phyloP scores from a whole-genome alignment of 2,797 vertebrate genomes.

The Syngnathus acus region DNA sequence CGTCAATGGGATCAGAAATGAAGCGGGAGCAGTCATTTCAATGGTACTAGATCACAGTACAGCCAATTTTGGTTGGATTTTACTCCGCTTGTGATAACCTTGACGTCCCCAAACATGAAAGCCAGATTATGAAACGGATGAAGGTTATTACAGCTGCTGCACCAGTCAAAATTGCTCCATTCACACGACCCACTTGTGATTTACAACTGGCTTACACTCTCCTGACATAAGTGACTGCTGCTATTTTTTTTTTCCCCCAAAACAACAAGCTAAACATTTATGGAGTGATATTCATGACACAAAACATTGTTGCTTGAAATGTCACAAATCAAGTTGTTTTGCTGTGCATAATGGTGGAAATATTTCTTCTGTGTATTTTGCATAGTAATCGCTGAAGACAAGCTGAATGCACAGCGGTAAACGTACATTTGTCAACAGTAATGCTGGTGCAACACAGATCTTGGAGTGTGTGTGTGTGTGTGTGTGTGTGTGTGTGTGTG shows the following conservation, averaged over 20 bases:
- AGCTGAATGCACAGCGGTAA: not conserved
- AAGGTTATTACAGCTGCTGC: slow-evolving; percentile 25
- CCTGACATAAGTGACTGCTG: not conserved
- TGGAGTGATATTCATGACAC: not conserved
- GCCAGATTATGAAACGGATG: slow-evolving; percentile 42
- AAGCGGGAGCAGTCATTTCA: slow-evolving; percentile 10
- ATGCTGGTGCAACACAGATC: too few relatives aligned
- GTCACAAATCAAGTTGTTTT: not conserved
- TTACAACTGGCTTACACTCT: not conserved
- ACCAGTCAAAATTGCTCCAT: not conserved
- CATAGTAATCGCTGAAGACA: not conserved
- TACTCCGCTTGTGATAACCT: not conserved
- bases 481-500: too few relatives aligned
- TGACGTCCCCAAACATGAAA: slow-evolving; percentile 15
- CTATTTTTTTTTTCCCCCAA: not conserved
- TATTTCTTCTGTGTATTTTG: not conserved
- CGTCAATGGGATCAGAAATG: slow-evolving; percentile 16
- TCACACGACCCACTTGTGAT: not conserved
- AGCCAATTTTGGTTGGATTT: slow-evolving; percentile 14
- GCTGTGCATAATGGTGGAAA: not conserved
- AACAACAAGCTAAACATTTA: not conserved
- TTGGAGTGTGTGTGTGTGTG: too few relatives aligned
- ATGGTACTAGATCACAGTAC: slow-evolving; percentile 21
- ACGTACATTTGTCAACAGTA: not conserved
- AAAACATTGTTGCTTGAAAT: not conserved